A percentile compares a stretch with the other conserved stretches of the same genome.
Conservation (phyloP, 2,888 invertebrate species). For the Ophion costatus region DNA sequence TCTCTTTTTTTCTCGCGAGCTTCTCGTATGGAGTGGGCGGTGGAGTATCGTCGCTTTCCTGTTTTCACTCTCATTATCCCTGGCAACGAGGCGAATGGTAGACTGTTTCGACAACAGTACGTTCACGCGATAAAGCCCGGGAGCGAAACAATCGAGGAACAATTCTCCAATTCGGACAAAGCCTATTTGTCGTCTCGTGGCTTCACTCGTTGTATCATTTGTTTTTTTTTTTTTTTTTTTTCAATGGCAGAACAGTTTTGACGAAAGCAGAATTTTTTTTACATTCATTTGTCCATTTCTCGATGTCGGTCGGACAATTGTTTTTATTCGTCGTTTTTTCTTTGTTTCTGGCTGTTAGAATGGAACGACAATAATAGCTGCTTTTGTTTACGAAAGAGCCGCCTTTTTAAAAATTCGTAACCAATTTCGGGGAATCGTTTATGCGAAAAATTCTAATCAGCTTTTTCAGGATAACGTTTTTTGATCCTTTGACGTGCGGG, state of each 20-base stretch:
- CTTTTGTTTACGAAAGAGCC: background rate
- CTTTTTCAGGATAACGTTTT: background rate
- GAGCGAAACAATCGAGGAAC: constrained; percentile 41
- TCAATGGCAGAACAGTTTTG: background rate
- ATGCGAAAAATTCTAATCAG: background rate
- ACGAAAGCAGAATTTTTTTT: background rate
- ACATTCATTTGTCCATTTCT: background rate
- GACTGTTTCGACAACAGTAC: constrained; percentile 43
- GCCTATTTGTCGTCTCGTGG: constrained; percentile 24
- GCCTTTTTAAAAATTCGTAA: background rate
- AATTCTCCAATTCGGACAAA: constrained; percentile 45
- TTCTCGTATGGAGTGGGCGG: constrained; percentile 2
- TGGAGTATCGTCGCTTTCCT: constrained; percentile 38
- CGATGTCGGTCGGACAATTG: background rate
- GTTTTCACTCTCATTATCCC: constrained; percentile 49
- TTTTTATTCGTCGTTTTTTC: background rate
- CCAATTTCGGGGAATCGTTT: background rate
- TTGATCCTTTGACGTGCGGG: too few relatives aligned
- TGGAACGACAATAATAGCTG: background rate
- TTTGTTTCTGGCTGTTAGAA: background rate
- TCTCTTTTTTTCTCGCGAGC: constrained; percentile 14
- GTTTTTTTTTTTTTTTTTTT: constrained; percentile 3
- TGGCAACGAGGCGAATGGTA: constrained; percentile 38
- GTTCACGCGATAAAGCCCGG: constrained; percentile 18
- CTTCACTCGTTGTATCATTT: constrained; percentile 1